Base-by-base conservation (phyloP, 2,888 invertebrate genomes). In the Sinopyrophorus schimmeli region DNA sequence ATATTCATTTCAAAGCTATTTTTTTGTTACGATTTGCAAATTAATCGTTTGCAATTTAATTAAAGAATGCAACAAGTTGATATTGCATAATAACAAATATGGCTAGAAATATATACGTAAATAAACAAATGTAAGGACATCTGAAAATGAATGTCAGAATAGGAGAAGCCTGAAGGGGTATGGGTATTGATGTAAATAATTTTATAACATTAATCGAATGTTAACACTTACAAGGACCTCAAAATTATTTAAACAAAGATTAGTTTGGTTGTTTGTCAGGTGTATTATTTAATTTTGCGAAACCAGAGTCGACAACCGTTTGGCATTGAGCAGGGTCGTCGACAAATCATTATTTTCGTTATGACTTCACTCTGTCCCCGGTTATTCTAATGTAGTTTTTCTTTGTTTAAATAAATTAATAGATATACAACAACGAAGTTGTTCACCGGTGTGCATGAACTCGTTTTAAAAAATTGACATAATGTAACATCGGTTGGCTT, bases 261-360 rank as follows among this genome's bases (percentile, higher is more conserved):
- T 26, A 30, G 18, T 49, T 35, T 38, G 31, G 32, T 54, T 52
- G 47, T 52, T 54, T 44, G 54, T 54, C 52, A 50, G 53, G 53
- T 50, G 49, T 50, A 31, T 47, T 55, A 53, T 46, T 55, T 53
- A 55, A 55, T 57, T 57, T 57, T 47, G 47, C 71, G 78, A 78
- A 46, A 46, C 30, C 74, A 77, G 77, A 73, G 78, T 78, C 66
- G 78, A 78, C 67, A 77, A 77, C 72, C 63, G 60, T 55, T 60
- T 62, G 58, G 59, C 58, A 53, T 58, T 53, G 58, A 76, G 76
- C 66, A 72, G 73, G 70, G 57, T 57, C 76, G 71, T 39, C 58
- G 68, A 53, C 57, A 53, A 54, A 57, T 57, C 52, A 54, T 54
- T 54, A 52, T 54, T 54, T 52, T 43, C 44, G 52, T 54, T 54